A percentile compares a stretch with the other conserved stretches of the same genome.
Conservation (phyloP, 2,113 vertebrate species). For the Ahaetulla prasina region DNA sequence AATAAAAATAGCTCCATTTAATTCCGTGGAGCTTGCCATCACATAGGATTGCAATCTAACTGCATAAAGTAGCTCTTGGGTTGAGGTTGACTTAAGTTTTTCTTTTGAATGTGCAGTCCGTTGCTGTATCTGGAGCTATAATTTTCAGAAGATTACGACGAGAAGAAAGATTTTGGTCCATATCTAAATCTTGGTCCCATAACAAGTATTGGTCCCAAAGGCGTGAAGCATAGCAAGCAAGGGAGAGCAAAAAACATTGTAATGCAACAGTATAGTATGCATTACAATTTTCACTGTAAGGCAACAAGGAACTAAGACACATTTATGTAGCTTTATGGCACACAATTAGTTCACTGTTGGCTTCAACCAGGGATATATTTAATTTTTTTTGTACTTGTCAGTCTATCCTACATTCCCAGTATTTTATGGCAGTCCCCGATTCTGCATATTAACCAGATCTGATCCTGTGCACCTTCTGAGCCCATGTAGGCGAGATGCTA, state of each 20-base stretch:
- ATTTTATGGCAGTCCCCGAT: not conserved
- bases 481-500: not conserved
- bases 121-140: constrained; percentile 5
- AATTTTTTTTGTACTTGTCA: not conserved
- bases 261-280: not conserved
- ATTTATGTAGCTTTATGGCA: not conserved
- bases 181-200: not conserved
- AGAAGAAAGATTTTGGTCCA: constrained; percentile 15
- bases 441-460: not conserved
- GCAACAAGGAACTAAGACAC: not conserved
- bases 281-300: not conserved
- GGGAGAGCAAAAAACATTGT: not conserved
- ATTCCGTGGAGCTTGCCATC: not conserved
- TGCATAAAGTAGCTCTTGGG: not conserved
- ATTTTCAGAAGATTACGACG: not conserved
- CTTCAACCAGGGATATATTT: not conserved
- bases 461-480: not conserved
- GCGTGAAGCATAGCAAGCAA: not conserved
- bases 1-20: not conserved
- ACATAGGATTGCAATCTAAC: not conserved
- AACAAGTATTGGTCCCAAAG: not conserved
- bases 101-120: not conserved
- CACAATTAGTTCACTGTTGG: not conserved
- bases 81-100: not conserved
- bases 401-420: not conserved